Evolutionary conservation across 2,113 vertebrate species (phyloP).

Genomic region (Larimichthys polyactis): DNA sequence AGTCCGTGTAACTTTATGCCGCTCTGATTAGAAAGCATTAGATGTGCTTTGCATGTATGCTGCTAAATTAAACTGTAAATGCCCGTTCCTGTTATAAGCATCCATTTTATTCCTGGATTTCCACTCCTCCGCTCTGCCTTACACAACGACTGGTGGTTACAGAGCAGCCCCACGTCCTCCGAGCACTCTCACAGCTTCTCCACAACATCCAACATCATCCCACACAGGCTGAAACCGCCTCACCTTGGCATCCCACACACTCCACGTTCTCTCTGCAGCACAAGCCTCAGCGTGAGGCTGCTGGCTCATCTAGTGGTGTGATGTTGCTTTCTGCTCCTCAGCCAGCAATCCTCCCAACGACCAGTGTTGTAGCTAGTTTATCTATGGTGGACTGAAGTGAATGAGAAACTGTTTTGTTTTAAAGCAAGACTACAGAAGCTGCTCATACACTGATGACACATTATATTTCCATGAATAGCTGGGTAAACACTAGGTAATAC

Average conservation of each 20-base stretch:
- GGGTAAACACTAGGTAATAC: not conserved
- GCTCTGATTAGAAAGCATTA: not conserved
- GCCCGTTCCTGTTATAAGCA: not conserved
- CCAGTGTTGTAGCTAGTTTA: not conserved
- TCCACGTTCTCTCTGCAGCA: constrained; percentile 12
- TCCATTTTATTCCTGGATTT: constrained; percentile 33
- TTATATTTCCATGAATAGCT: not conserved
- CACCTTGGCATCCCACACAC: constrained; percentile 69
- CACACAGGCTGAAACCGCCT: constrained; percentile 58
- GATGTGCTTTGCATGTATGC: not conserved
- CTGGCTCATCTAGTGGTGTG: not conserved
- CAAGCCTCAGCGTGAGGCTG: constrained; percentile 3
- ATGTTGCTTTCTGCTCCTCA: constrained; percentile 2
- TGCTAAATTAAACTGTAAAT: not conserved
- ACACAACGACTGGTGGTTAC: constrained; percentile 42
- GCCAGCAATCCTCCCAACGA: constrained; percentile 3
- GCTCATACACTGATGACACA: not conserved
- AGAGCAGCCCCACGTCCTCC: constrained; percentile 11
- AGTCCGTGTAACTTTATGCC: not conserved
- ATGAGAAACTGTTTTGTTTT: not conserved
- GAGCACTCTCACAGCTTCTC: constrained; percentile 17
- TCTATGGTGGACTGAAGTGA: not conserved
- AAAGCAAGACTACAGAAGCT: not conserved
- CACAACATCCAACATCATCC: constrained; percentile 59
- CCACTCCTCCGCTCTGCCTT: constrained; percentile 44